Conservation (phyloP, 2,113 vertebrate species). For the Oryzias woworae region DNA sequence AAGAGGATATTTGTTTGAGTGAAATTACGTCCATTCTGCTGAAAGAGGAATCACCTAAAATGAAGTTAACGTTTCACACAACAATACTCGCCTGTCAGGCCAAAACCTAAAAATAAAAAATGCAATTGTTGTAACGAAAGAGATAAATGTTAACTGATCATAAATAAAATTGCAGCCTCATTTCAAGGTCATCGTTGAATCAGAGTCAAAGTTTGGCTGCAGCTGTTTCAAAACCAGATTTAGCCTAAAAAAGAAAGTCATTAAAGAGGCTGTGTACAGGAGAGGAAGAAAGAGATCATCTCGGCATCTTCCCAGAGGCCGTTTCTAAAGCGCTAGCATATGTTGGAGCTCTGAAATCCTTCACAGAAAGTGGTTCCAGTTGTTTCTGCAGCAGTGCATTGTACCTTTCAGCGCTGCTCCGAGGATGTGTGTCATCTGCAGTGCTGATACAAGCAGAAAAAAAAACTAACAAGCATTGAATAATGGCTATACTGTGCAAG, state of each 20-base stretch:
- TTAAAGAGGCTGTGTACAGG: not conserved
- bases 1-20: conserved; percentile 57
- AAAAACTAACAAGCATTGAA: conserved; percentile 51
- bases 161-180: conserved; percentile 12
- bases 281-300: conserved; percentile 23
- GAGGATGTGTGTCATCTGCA: conserved; percentile 5
- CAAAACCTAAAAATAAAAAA: conserved; percentile 15
- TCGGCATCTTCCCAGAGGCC: not conserved
- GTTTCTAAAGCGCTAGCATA: conserved; percentile 28
- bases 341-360: conserved; percentile 31
- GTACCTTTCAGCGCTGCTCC: conserved; percentile 9
- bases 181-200: conserved; percentile 1
- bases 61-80: conserved; percentile 56
- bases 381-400: not conserved
- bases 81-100: conserved; percentile 2
- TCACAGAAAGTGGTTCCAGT: conserved; percentile 4
- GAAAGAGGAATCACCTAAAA: conserved; percentile 48
- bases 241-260: conserved; percentile 14
- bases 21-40: conserved; percentile 53
- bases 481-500: conserved; percentile 20
- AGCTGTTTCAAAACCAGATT: conserved; percentile 23
- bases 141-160: conserved; percentile 19
- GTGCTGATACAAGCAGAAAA: conserved; percentile 27
- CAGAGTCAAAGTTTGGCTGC: conserved; percentile 6
- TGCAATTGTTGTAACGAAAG: conserved; percentile 4